Evolutionary conservation across 1,140 invertebrate genomes (phyloP), one percentile per base, ranked within the genome.

Genomic region (Microplitis demolitor): DNA sequence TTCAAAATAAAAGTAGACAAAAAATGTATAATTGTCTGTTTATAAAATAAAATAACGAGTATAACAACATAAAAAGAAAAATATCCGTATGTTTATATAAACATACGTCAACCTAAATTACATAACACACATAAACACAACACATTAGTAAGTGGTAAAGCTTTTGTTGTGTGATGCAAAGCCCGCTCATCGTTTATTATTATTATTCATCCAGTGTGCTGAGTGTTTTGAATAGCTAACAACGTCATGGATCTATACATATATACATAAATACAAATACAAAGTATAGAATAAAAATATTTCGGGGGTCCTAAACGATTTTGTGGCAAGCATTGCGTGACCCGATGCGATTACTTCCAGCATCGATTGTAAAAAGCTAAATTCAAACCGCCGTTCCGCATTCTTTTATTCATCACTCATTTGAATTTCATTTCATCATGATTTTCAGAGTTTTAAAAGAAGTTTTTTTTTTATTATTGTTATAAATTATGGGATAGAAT

Each of bases 251-350:
- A 14, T 4, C 54, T 66, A 66, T 66, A 66, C 53, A 72, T 66
- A 72, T 34, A 63, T 66, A 53, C 11, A 45, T 45, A 45, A 45
- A 45, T 45, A 45, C 39, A 45, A 45, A 45, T 45, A 45, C 39
- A 45, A 45, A 45, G 39, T 45, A 45, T 9, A 5, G 66, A 61
- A 69, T 35, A 33, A 13, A 24, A 58, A 31, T 9, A 24, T 58
- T 58, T 58, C 9, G 16, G 24, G 56, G 56, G 56, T 31, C 24
- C 56, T 58, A 24, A 24, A 31, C 56, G 60, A 62, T 62, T 62
- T 73, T 73, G 74, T 66, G 74, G 74, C 50, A 64, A 61, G 56
- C 61, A 75, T 70, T 75, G 74, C 71, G 74, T 75, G 74, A 75
- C 71, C 74, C 71, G 66, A 75, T 72, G 53, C 74, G 74, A 75